Conservation (phyloP, 1,140 invertebrate genomes). For the Drosophila rufa region DNA sequence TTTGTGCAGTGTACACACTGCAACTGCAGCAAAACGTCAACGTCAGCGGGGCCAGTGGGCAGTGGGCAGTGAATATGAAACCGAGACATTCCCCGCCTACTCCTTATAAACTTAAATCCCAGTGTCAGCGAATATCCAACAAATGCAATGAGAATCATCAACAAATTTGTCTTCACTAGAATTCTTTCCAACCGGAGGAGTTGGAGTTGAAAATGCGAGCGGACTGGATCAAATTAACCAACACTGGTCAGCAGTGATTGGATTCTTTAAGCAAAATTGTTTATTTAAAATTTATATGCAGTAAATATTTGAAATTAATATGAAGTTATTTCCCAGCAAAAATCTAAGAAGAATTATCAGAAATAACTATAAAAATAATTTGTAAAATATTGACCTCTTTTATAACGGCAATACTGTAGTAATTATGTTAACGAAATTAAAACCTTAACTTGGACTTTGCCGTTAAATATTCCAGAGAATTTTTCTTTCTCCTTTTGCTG, state of each 20-base stretch:
- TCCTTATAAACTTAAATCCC: slow-evolving; percentile 31
- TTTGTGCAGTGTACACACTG: slow-evolving; percentile 2
- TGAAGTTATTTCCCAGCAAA: too few relatives aligned
- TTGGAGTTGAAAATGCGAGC: slow-evolving; percentile 4
- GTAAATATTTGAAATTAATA: too few relatives aligned
- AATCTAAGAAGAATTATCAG: too few relatives aligned
- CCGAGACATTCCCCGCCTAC: slow-evolving; percentile 36
- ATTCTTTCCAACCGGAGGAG: slow-evolving; percentile 8
- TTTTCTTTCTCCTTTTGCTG: too few relatives aligned
- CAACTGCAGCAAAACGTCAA: slow-evolving; percentile 30
- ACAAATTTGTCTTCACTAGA: slow-evolving; percentile 33
- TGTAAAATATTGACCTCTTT: too few relatives aligned
- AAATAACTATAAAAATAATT: too few relatives aligned
- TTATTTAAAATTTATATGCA: not conserved
- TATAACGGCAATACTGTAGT: too few relatives aligned
- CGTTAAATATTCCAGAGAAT: too few relatives aligned
- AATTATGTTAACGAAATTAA: too few relatives aligned
- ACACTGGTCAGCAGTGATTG: slow-evolving; percentile 15
- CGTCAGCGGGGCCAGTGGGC: slow-evolving; percentile 21
- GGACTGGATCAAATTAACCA: slow-evolving; percentile 22
- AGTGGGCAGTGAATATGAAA: slow-evolving; percentile 34
- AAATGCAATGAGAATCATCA: slow-evolving; percentile 43
- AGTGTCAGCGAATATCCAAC: slow-evolving; percentile 31
- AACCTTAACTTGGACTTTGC: too few relatives aligned
- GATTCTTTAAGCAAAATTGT: not conserved